phyloP scores from a whole-genome alignment of 1,140 invertebrate species.

The Copidosoma floridanum region DNA sequence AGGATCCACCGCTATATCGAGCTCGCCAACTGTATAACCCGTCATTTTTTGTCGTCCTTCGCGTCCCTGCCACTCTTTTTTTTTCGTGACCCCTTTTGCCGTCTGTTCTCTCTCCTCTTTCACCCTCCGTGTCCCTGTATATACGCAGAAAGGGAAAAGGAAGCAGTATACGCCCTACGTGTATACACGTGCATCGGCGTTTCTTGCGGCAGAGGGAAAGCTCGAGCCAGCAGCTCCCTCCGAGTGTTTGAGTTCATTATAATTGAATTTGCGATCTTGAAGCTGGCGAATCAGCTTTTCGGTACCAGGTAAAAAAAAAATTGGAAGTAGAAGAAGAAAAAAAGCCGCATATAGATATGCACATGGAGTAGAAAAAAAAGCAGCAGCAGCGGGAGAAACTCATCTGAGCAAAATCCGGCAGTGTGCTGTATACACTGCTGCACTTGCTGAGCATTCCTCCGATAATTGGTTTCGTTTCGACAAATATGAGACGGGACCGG shows the following conservation, averaged over 20 bases:
- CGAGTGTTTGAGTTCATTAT: constrained; percentile 23
- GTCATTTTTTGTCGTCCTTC: no score
- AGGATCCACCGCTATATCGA: no score
- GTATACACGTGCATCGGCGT: not conserved
- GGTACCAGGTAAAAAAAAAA: not conserved
- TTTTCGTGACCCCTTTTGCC: no score
- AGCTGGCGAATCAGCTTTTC: constrained; percentile 3
- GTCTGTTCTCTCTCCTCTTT: no score
- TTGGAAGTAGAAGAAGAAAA: not conserved
- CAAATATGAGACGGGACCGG: not conserved
- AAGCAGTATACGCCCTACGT: no score
- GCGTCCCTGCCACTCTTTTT: no score
- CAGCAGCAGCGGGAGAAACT: no score
- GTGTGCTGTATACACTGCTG: not conserved
- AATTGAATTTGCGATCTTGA: constrained; percentile 33
- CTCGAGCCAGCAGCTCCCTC: constrained; percentile 5
- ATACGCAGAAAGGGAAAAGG: no score
- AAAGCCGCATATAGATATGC: not conserved
- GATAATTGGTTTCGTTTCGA: constrained; percentile 15
- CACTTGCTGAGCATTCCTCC: not conserved
- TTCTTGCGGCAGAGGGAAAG: constrained; percentile 5
- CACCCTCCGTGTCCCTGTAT: no score
- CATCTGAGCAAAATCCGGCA: not conserved
- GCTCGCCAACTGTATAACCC: no score
- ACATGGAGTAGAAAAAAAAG: not conserved